Evolutionary conservation across 1,140 invertebrate species (phyloP).

Genomic region (Plectrocnemia conspersa): DNA sequence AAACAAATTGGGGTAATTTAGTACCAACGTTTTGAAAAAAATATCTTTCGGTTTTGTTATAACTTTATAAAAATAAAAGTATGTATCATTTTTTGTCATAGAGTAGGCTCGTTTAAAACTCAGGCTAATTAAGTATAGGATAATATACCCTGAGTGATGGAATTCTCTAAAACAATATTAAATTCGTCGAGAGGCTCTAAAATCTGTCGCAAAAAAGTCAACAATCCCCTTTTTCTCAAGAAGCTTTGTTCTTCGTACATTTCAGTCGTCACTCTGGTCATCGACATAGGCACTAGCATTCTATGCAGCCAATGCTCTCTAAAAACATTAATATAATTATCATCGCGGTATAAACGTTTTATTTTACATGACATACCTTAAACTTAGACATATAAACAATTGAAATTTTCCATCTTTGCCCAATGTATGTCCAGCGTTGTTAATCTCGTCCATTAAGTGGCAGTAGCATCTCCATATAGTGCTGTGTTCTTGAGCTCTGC

Average conservation of each 20-base stretch:
- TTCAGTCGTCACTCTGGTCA: conserved; percentile 77
- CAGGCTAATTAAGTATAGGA: conserved; percentile 37
- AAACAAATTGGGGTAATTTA: no score
- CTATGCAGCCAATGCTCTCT: conserved; percentile 90
- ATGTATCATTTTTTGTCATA: background rate
- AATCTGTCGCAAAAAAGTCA: conserved; percentile 88
- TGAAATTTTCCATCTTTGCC: conserved; percentile 99
- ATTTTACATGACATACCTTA: conserved; percentile 57
- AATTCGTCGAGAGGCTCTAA: conserved; percentile 89
- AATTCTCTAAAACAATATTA: conserved; percentile 88
- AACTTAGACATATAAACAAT: conserved; percentile 87
- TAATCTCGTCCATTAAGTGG: conserved; percentile 79
- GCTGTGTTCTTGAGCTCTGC: conserved; percentile 57
- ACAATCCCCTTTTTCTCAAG: conserved; percentile 74
- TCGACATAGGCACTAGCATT: conserved; percentile 82
- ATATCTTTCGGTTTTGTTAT: no score
- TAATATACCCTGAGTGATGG: conserved; percentile 88
- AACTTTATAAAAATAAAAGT: background rate
- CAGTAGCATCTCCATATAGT: conserved; percentile 72
- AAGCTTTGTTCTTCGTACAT: conserved; percentile 98
- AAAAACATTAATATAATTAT: conserved; percentile 40
- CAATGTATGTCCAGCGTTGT: conserved; percentile 73
- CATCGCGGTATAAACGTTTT: background rate
- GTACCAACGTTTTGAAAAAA: no score
- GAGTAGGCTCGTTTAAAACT: background rate